These are phyloP conservation scores for Euthynnus affinis DNA, from an alignment of 2,797 vertebrate species.

Conservation along the genomic window DNA sequence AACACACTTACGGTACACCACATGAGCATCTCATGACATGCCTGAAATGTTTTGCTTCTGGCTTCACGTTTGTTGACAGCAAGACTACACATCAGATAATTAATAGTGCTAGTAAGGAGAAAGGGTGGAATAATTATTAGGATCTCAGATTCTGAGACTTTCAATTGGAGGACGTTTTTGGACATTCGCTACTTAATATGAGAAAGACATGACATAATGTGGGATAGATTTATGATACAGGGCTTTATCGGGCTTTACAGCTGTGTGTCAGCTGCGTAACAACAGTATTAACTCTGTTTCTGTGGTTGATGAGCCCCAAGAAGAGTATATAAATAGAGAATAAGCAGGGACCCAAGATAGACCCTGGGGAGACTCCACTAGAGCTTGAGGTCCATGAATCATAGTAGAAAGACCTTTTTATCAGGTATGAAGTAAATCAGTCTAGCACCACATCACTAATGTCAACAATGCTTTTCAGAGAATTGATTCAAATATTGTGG, in stretches of 20 bases:
- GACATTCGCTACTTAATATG: neutral
- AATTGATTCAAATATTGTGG: neutral
- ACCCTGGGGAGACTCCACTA: slow-evolving; percentile 9
- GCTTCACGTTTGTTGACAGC: slow-evolving; percentile 9
- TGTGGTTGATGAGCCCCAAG: neutral
- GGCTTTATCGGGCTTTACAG: neutral
- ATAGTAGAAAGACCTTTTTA: neutral
- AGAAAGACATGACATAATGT: neutral
- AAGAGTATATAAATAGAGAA: slow-evolving; percentile 15
- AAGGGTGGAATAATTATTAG: neutral
- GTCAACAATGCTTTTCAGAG: neutral
- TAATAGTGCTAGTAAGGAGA: neutral
- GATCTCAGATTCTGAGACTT: neutral
- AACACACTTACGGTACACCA: slow-evolving; percentile 1
- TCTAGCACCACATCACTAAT: neutral
- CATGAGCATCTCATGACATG: slow-evolving; percentile 3
- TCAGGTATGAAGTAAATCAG: neutral
- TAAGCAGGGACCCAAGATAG: slow-evolving; percentile 5
- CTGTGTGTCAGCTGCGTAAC: neutral
- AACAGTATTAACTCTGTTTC: neutral
- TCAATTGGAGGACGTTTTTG: neutral
- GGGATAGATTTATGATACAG: neutral
- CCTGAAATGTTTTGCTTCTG: neutral
- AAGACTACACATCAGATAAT: neutral
- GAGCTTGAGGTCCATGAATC: neutral